Conservation (phyloP, 2,113 vertebrate genomes). For the Camelus dromedarius region DNA sequence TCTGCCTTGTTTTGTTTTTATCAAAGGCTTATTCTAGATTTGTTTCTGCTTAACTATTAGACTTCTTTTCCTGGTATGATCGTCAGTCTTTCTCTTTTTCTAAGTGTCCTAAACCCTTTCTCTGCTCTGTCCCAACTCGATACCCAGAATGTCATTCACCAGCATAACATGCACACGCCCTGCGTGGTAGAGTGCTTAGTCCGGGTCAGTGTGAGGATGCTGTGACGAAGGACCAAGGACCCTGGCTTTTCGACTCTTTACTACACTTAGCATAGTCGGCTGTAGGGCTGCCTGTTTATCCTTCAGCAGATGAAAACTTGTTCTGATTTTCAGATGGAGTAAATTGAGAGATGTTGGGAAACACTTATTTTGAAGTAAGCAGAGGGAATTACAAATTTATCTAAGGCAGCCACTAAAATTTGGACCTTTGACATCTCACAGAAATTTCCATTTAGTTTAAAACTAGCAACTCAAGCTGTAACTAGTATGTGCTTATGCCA, state of each 20-base stretch:
- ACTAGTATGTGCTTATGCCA: slow-evolving; percentile 23
- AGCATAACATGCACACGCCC: neutral
- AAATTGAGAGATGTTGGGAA: neutral
- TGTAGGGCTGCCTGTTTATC: neutral
- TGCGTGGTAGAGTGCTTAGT: neutral
- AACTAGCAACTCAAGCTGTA: slow-evolving; percentile 9
- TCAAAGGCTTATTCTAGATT: neutral
- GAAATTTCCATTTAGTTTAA: slow-evolving; percentile 31
- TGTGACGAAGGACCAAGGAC: no score
- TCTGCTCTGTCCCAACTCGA: accelerated
- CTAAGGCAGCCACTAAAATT: slow-evolving; percentile 37
- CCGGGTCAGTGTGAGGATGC: neutral
- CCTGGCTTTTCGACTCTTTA: neutral
- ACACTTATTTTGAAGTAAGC: neutral
- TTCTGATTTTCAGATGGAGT: neutral
- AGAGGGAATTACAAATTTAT: neutral
- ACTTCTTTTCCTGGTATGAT: neutral
- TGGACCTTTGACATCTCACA: slow-evolving; percentile 6
- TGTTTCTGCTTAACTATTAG: neutral
- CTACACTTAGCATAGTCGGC: neutral
- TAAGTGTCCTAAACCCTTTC: neutral
- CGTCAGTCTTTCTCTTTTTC: neutral
- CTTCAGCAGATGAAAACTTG: neutral
- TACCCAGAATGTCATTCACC: neutral
- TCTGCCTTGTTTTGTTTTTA: neutral